Conservation (phyloP, 2,797 vertebrate species). For the Clamator glandarius region DNA sequence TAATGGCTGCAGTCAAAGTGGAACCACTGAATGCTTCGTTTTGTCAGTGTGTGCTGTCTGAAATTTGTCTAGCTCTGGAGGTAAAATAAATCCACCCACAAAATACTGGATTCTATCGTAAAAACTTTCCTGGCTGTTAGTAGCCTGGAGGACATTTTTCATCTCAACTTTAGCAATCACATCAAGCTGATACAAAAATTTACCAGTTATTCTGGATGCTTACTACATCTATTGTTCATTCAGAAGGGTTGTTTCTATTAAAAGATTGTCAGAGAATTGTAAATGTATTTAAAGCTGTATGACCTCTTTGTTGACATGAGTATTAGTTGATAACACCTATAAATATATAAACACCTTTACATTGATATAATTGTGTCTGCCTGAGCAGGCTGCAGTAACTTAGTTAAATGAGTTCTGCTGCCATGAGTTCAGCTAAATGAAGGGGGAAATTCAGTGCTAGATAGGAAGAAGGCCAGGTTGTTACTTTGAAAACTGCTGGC, state of each 20-base stretch:
- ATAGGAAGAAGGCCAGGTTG: neutral
- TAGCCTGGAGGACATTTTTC: neutral
- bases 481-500: neutral
- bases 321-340: neutral
- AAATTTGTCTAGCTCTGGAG: neutral
- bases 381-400: neutral
- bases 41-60: neutral
- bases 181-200: neutral
- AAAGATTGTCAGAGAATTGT: neutral
- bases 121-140: neutral
- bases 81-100: conserved; percentile 3
- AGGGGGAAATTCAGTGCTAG: neutral
- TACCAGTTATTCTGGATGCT: neutral
- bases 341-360: neutral
- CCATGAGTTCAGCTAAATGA: neutral
- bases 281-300: neutral
- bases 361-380: neutral
- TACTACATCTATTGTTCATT: neutral
- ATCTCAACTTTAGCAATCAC: neutral
- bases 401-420: neutral
- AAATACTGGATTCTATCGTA: neutral
- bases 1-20: neutral
- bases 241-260: neutral
- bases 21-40: neutral
- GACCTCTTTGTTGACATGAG: neutral